phyloP scores from a whole-genome alignment of 2,797 vertebrate genomes.

The Pipistrellus nathusii region DNA sequence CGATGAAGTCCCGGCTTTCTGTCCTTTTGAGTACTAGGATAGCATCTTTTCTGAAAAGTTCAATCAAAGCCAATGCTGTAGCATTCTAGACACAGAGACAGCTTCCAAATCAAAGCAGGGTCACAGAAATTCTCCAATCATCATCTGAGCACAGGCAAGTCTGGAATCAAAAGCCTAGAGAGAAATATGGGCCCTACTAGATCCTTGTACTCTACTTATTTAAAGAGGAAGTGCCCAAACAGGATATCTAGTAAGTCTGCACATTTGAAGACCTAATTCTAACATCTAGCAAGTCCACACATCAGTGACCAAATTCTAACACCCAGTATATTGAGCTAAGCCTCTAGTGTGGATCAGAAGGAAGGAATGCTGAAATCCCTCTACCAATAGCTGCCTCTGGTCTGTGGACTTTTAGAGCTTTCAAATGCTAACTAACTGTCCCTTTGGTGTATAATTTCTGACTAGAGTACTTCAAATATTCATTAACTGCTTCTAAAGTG shows the following conservation, averaged over 20 bases:
- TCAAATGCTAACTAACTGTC: conserved; percentile 21
- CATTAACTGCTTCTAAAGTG: not conserved
- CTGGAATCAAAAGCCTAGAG: not conserved
- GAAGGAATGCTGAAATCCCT: not conserved
- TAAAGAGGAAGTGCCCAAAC: not conserved
- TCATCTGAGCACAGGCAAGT: not conserved
- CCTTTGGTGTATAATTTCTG: conserved; percentile 1
- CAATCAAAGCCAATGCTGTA: not conserved
- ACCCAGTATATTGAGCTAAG: not conserved
- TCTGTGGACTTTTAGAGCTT: not conserved
- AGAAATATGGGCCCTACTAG: not conserved
- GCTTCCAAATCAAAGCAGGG: not conserved
- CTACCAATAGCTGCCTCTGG: not conserved
- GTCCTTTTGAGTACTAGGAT: not conserved
- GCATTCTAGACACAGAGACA: not conserved
- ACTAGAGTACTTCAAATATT: conserved; percentile 37
- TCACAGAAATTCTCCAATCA: not conserved
- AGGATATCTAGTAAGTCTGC: not conserved
- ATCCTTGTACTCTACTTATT: not conserved
- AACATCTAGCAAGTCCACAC: not conserved
- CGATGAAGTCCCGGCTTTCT: not conserved
- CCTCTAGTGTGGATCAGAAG: not conserved
- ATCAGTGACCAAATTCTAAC: not conserved
- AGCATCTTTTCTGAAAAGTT: not conserved
- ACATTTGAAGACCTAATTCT: not conserved